Evolutionary conservation across 2,113 vertebrate genomes (phyloP).

Genomic region (Isurus oxyrinchus): DNA sequence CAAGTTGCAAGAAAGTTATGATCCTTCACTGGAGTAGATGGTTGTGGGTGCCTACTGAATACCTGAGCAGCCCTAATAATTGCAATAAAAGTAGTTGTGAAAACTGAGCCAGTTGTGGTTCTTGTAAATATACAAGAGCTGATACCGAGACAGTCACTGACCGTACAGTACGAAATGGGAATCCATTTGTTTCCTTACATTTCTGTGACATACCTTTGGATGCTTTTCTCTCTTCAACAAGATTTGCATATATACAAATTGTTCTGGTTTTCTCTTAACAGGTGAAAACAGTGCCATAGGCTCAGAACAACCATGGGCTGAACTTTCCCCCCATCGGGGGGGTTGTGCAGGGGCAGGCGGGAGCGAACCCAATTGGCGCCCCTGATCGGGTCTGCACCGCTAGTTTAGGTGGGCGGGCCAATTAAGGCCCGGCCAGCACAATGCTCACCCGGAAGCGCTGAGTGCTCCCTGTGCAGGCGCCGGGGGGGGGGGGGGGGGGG

Average conservation of each 20-base stretch:
- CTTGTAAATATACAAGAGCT: not conserved
- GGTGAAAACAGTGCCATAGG: not conserved
- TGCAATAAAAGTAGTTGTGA: not conserved
- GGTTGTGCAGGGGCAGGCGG: too few species aligned
- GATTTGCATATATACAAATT: not conserved
- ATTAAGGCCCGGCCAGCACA: too few species aligned
- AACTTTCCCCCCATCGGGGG: too few species aligned
- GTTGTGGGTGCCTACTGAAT: not conserved
- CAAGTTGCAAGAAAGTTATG: not conserved
- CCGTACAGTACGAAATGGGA: too few species aligned
- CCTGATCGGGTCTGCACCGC: too few species aligned
- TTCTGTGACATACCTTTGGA: not conserved
- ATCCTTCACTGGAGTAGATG: too few species aligned
- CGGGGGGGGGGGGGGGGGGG: too few species aligned
- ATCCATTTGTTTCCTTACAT: not conserved
- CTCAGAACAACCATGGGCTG: not conserved
- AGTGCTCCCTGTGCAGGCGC: too few species aligned
- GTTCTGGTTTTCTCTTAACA: not conserved
- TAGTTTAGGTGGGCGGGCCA: too few species aligned
- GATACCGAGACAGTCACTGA: not conserved
- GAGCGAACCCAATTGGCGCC: too few species aligned
- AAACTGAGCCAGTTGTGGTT: not conserved
- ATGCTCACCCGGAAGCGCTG: too few species aligned
- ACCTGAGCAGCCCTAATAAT: not conserved
- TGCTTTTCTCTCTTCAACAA: not conserved